Conservation (phyloP, 2,888 invertebrate species). For the Pterobdella sp. region DNA sequence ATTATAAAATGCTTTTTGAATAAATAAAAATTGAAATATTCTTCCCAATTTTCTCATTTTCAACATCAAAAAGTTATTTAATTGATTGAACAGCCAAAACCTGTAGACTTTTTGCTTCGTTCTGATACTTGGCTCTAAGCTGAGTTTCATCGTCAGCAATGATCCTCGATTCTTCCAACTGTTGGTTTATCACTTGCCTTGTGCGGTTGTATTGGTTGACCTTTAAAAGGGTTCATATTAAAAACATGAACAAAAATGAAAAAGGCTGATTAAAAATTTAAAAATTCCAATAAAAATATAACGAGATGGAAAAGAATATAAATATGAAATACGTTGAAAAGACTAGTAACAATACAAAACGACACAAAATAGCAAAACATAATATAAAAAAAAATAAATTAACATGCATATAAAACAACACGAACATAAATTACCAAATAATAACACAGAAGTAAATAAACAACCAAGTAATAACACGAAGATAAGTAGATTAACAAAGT, state of each 20-base stretch:
- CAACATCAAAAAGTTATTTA: no score
- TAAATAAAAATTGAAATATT: no score
- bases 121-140: conserved; percentile 27
- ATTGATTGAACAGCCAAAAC: not conserved
- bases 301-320: not conserved
- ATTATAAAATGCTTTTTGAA: no score
- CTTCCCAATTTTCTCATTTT: no score
- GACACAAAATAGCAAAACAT: no score
- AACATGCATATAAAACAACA: no score
- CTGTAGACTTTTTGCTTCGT: conserved; percentile 27
- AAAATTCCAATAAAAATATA: not conserved
- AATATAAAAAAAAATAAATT: no score
- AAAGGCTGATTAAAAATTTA: not conserved
- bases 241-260: not conserved
- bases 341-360: not conserved
- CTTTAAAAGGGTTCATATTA: not conserved
- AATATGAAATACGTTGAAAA: not conserved
- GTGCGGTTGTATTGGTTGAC: conserved; percentile 29
- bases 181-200: conserved; percentile 31
- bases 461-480: no score
- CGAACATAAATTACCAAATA: no score
- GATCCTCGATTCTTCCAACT: conserved; percentile 28
- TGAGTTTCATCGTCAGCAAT: conserved; percentile 30
- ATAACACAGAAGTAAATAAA: no score
- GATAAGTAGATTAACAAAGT: no score